Conservation (phyloP, 2,888 invertebrate genomes). For the Ichneumon xanthorius region DNA sequence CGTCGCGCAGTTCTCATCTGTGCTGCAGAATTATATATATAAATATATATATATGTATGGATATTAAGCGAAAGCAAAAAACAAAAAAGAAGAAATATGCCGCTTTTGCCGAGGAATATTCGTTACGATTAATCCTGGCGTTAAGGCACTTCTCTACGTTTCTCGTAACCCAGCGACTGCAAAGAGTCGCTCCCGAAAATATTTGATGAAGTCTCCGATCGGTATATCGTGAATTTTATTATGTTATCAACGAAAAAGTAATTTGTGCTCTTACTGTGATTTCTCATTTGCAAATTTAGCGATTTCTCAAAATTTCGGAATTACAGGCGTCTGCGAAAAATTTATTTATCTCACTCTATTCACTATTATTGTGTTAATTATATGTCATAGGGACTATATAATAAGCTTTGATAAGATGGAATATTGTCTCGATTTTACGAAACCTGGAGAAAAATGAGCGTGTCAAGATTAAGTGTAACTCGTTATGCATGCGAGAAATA, state of each 20-base stretch:
- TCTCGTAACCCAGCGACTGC: neutral
- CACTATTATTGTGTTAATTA: neutral
- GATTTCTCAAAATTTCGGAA: conserved; percentile 2
- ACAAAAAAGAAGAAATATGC: neutral
- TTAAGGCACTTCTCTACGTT: neutral
- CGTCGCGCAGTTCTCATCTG: neutral
- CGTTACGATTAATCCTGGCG: neutral
- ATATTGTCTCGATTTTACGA: neutral
- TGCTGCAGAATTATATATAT: neutral
- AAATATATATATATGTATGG: neutral
- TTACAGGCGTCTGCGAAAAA: neutral
- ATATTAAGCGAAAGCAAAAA: neutral
- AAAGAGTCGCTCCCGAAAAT: neutral
- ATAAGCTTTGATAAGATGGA: neutral
- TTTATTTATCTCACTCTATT: neutral
- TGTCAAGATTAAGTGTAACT: conserved; percentile 22
- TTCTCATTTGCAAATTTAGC: conserved; percentile 17
- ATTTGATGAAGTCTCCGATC: neutral
- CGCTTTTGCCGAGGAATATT: neutral
- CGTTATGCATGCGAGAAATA: conserved; percentile 17
- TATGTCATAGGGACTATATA: neutral
- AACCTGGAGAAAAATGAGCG: neutral
- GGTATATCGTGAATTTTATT: neutral
- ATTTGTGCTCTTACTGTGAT: conserved; percentile 53
- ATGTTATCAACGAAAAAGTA: conserved; percentile 37